Conservation (phyloP, 2,797 vertebrate species). For the Phylloscopus collybita region DNA sequence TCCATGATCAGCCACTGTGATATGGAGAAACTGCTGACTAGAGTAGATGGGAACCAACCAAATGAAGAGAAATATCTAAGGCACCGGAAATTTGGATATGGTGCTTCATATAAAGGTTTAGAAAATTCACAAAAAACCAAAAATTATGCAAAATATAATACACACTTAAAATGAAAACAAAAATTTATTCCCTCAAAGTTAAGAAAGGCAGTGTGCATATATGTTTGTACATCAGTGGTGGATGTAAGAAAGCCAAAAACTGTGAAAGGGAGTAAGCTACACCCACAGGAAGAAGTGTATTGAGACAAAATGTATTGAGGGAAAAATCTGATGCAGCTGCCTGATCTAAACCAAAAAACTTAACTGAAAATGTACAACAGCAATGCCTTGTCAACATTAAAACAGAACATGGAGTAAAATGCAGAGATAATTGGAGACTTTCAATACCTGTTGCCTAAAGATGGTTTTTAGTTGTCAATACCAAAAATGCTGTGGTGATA, state of each 20-base stretch:
- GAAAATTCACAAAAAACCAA: conserved; percentile 15
- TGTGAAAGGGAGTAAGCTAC: not conserved
- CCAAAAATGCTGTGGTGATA: conserved; percentile 26
- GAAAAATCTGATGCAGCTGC: not conserved
- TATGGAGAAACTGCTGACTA: not conserved
- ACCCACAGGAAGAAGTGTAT: not conserved
- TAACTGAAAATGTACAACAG: not conserved
- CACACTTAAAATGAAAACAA: not conserved
- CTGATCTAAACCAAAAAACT: not conserved
- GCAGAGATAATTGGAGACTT: not conserved
- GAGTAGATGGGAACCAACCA: not conserved
- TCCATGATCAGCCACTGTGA: not conserved
- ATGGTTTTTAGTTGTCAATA: conserved; percentile 23
- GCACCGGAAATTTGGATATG: not conserved
- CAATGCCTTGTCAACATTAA: conserved; percentile 13
- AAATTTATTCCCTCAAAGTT: not conserved
- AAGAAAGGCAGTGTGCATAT: not conserved
- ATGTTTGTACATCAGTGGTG: not conserved
- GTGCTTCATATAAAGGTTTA: not conserved
- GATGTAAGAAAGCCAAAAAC: not conserved
- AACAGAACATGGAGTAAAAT: conserved; percentile 33
- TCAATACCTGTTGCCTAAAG: not conserved
- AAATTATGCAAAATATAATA: not conserved
- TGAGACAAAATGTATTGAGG: not conserved
- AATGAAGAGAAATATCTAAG: not conserved